A percentile compares a stretch with the other conserved stretches of the same genome.
These are phyloP conservation scores for Ormyrus labotus DNA, from an alignment of 2,888 invertebrate genomes.

Conservation along the genomic window DNA sequence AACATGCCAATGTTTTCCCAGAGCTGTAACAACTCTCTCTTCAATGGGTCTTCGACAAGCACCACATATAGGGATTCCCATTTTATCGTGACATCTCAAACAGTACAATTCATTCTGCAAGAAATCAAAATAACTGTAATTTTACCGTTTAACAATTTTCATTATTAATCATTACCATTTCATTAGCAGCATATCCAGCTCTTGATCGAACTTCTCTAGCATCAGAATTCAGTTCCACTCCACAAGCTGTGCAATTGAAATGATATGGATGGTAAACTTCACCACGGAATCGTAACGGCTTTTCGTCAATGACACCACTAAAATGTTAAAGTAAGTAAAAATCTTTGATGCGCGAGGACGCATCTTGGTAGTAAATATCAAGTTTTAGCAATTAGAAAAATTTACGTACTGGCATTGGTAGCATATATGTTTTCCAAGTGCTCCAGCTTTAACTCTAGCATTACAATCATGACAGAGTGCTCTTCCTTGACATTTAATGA, in stretches of 20 bases:
- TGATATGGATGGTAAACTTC: conserved; percentile 99
- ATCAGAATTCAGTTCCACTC: conserved; percentile 94
- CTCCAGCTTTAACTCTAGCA: conserved; percentile 95
- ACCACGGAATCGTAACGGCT: conserved; percentile 92
- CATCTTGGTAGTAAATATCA: neutral
- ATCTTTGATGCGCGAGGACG: neutral
- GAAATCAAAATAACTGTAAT: neutral
- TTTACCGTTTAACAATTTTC: conserved; percentile 6
- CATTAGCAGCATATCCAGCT: conserved; percentile 92
- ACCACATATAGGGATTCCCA: conserved; percentile 99
- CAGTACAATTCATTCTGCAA: conserved; percentile 95
- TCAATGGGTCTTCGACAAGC: conserved; percentile 99
- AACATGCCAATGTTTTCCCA: conserved; percentile 99
- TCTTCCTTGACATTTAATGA: conserved; percentile 92
- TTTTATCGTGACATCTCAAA: conserved; percentile 98
- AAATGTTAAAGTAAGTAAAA: conserved; percentile 55
- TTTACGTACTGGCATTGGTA: conserved; percentile 96
- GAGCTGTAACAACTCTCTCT: conserved; percentile 97
- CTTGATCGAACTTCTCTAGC: conserved; percentile 96
- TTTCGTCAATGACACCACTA: conserved; percentile 93
- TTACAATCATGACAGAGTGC: conserved; percentile 97
- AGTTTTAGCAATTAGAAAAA: conserved; percentile 27
- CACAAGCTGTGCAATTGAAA: conserved; percentile 96
- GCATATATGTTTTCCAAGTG: conserved; percentile 96
- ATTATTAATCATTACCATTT: conserved; percentile 80